Evolutionary conservation across 2,113 vertebrate genomes (phyloP), one percentile per base, ranked within the genome.

Genomic region (Triplophysa dalaica): DNA sequence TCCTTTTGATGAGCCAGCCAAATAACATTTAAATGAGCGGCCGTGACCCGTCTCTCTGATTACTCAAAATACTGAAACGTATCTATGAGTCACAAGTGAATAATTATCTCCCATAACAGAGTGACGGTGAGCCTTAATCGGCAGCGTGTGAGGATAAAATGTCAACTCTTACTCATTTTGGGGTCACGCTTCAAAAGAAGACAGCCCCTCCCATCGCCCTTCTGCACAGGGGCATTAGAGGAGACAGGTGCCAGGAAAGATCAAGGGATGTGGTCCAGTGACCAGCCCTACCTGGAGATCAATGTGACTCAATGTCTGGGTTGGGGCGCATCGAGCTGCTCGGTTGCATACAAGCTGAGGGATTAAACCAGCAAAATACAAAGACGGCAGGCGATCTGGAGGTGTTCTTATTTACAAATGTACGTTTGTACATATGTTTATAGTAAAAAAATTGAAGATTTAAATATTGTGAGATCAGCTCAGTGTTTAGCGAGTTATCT

Each of bases 181-280:
- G 72, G 75, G 64, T 63, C 73, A 48, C 10, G 22, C 26, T 77
- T 78, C 67, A 65, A 80, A 73, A 48, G 82, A 81, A 68, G 50
- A 33, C 77, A 67, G 69, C 22, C 48, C 72, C 56, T 65, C 45
- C 61, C 26, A 45, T 26, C 69, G 2, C 22, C 19, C 75, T 21
- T 54, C 70, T 12, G 2, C 65, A 24, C 50, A 19, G 9, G 2
- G 12, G 24, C 73, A 82, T 82, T 65, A 70, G 67, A 79, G 72
- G 66, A 76, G 83, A 85, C 83, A 85, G 72, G 73, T 85, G 83
- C 72, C 83, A 85, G 62, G 80, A 80, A 79, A 81, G 65, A 85
- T 85, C 81, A 83, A 41, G 77, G 65, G 54, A 58, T 17, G 52
- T 58, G 69, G 60, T 73, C 70, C 68, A 48, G 21, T 65, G 69